Evolutionary conservation across 2,113 vertebrate species (phyloP).

Genomic region (Bothrops jararaca): DNA sequence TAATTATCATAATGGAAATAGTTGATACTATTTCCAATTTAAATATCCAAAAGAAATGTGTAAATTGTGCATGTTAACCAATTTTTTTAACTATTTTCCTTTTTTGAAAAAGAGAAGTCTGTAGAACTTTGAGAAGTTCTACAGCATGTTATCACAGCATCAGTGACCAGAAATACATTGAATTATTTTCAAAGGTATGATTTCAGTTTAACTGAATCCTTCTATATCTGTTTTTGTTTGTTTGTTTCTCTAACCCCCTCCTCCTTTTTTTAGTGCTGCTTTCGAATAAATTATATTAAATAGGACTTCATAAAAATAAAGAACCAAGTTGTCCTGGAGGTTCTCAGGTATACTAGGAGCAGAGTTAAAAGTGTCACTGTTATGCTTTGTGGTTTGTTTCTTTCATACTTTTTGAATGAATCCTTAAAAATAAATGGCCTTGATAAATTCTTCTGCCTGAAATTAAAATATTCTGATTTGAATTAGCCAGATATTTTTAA

Average conservation of each 20-base stretch:
- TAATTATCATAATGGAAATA: neutral
- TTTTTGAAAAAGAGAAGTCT: neutral
- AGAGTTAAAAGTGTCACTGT: neutral
- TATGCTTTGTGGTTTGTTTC: neutral
- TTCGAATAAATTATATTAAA: neutral
- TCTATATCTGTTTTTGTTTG: neutral
- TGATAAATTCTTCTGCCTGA: neutral
- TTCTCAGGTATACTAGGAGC: neutral
- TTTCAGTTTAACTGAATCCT: neutral
- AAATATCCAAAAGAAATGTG: neutral
- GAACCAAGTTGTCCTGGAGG: neutral
- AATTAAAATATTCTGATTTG: neutral
- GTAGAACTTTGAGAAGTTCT: neutral
- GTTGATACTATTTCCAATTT: neutral
- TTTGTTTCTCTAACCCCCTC: neutral
- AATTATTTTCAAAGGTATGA: neutral
- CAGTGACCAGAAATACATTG: neutral
- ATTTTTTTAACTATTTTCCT: neutral
- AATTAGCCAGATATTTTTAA: neutral
- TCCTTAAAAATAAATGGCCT: neutral
- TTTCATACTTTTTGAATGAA: neutral
- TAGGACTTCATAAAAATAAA: neutral
- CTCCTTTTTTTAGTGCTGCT: neutral
- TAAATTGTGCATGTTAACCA: neutral
- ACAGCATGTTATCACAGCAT: neutral